A percentile compares a stretch with the other conserved stretches of the same genome.
phyloP scores from a whole-genome alignment of 1,140 invertebrate genomes.

The Heterodera schachtii region DNA sequence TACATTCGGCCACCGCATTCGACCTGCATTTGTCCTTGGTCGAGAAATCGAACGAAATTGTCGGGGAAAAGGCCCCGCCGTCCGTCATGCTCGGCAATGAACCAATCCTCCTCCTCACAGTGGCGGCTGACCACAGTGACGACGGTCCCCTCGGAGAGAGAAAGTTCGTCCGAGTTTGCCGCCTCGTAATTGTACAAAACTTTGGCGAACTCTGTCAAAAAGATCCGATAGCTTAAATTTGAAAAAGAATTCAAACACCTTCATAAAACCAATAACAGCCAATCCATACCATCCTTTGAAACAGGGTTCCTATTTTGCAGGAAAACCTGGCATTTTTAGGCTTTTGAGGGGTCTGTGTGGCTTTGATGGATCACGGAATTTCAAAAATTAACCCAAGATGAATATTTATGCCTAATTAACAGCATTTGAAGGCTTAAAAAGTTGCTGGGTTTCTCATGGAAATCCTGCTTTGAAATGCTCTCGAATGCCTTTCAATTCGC shows the following conservation, averaged over 20 bases:
- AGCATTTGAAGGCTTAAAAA: no score
- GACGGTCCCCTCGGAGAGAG: conserved; percentile 65
- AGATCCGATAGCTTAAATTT: not conserved
- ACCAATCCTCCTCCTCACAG: conserved; percentile 91
- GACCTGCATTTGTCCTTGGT: not conserved
- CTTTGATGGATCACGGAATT: no score
- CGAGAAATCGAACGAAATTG: conserved; percentile 75
- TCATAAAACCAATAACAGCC: no score
- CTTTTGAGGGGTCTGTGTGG: no score
- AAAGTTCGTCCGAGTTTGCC: conserved; percentile 68
- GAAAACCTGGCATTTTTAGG: no score
- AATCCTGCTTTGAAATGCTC: not conserved
- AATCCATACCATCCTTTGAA: no score
- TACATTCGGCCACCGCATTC: not conserved
- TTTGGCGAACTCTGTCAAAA: conserved; percentile 58
- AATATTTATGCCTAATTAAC: no score
- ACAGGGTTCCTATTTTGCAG: no score
- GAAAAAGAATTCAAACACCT: not conserved
- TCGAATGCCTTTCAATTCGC: not conserved
- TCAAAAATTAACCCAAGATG: no score
- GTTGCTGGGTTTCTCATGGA: no score
- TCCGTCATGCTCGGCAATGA: conserved; percentile 88
- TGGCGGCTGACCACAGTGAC: conserved; percentile 66
- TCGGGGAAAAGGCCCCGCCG: conserved; percentile 90
- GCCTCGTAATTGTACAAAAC: conserved; percentile 67